Evolutionary conservation across 2,113 vertebrate species (phyloP).

Genomic region (Melozone crissalis): DNA sequence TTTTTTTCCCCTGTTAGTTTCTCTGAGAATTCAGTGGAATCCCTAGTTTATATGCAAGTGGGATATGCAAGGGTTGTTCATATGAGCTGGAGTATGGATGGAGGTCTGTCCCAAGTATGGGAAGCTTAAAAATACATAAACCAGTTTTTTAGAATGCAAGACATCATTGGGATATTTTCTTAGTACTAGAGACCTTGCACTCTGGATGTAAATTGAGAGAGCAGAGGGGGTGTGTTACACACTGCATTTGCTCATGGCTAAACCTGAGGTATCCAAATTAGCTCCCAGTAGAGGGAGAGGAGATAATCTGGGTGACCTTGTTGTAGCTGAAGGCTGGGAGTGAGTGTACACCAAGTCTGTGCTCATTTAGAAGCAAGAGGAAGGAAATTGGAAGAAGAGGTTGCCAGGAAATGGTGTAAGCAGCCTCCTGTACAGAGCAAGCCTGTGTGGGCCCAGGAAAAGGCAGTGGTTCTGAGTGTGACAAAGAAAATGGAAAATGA

Average conservation of each 20-base stretch:
- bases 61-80: background rate
- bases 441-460: fast-evolving
- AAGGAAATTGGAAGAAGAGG: background rate
- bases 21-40: background rate
- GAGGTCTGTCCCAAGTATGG: background rate
- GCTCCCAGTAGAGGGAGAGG: background rate
- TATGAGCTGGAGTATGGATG: background rate
- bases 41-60: background rate
- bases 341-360: background rate
- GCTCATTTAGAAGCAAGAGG: background rate
- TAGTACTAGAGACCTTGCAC: background rate
- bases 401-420: background rate
- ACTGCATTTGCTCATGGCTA: background rate
- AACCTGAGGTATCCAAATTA: background rate
- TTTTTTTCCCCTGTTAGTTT: background rate
- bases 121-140: background rate
- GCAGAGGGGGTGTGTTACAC: background rate
- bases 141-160: background rate
- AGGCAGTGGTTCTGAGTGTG: background rate
- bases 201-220: background rate
- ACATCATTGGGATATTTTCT: background rate
- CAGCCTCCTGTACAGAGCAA: fast-evolving
- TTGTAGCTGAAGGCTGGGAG: background rate
- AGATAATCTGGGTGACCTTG: background rate
- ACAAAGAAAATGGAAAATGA: background rate